Percentiles rank a stretch among this genome's conserved stretches.
phyloP scores from a whole-genome alignment of 2,113 vertebrate genomes.

The Morone saxatilis region DNA sequence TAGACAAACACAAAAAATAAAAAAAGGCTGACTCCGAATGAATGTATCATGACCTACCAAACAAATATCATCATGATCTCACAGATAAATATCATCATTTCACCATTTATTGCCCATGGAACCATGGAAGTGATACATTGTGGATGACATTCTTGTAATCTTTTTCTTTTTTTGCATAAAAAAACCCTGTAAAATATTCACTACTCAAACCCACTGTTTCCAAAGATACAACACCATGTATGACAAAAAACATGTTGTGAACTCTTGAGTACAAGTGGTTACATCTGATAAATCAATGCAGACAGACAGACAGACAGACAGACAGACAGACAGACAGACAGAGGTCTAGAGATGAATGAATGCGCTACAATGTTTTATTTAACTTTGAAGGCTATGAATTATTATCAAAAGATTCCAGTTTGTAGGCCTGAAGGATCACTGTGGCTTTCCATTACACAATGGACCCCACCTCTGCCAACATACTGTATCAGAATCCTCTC shows the following conservation, averaged over 20 bases:
- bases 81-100: too few species aligned
- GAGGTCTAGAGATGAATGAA: neutral
- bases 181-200: neutral
- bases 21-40: too few species aligned
- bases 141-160: neutral
- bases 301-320: neutral
- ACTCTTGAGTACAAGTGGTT: neutral
- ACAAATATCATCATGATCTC: too few species aligned
- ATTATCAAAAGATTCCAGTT: neutral
- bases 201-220: neutral
- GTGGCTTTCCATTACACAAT: neutral
- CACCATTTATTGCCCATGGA: too few species aligned
- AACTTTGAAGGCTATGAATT: neutral
- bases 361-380: neutral
- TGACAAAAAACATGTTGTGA: neutral
- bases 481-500: neutral
- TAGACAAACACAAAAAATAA: too few species aligned
- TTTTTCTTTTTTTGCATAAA: too few species aligned
- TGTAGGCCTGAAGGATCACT: neutral
- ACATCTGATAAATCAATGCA: neutral
- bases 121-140: too few species aligned
- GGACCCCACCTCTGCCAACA: too few species aligned
- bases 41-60: too few species aligned
- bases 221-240: neutral
- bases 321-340: neutral